These are phyloP conservation scores for Cynopterus brachyotis DNA, from an alignment of 2,113 vertebrate species.

Conservation along the genomic window DNA sequence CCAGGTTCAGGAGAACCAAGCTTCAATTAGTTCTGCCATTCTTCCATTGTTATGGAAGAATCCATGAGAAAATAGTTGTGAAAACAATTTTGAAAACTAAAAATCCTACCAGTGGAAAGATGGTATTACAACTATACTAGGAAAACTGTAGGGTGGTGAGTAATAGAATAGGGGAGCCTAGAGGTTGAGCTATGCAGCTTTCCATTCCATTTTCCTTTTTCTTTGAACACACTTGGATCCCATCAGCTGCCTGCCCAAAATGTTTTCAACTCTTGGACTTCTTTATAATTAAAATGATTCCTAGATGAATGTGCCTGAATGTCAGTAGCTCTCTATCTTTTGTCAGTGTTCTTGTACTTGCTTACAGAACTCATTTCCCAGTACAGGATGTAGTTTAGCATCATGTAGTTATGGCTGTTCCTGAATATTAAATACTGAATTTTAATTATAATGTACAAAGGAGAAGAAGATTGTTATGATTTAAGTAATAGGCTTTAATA, in stretches of 20 bases:
- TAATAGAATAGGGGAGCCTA: not conserved
- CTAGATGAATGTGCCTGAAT: not conserved
- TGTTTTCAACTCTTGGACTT: not conserved
- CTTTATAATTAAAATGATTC: conserved; percentile 24
- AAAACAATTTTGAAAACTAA: conserved; percentile 6
- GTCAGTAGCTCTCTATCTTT: conserved; percentile 15
- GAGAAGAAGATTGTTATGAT: not conserved
- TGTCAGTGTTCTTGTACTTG: not conserved
- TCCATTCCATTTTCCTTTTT: not conserved
- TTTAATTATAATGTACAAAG: not conserved
- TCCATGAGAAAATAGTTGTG: not conserved
- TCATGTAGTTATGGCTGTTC: not conserved
- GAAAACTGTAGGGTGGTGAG: not conserved
- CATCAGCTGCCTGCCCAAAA: not conserved
- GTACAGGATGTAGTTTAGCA: not conserved
- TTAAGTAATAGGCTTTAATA: not conserved
- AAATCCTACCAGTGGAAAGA: not conserved
- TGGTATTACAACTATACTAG: not conserved
- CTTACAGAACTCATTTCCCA: not conserved
- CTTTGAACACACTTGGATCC: not conserved
- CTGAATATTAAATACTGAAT: not conserved
- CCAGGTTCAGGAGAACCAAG: not conserved
- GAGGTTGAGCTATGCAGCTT: not conserved
- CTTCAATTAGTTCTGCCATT: not conserved
- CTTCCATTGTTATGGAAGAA: not conserved